These are phyloP conservation scores for Tethya wilhelma DNA, from an alignment of 37 sponge, comb jelly and placozoan genomes.

Conservation along the genomic window DNA sequence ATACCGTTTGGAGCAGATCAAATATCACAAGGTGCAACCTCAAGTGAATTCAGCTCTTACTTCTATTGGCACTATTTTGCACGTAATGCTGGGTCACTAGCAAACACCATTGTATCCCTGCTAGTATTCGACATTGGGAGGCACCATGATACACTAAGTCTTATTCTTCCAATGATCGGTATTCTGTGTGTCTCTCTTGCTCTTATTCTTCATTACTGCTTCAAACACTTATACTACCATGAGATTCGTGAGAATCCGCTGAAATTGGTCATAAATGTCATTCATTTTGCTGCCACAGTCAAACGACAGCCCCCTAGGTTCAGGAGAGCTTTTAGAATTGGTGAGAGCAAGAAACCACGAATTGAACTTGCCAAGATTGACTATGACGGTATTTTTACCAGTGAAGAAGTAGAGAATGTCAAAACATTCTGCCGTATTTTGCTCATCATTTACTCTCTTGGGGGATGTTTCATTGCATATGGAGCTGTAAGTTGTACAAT, in stretches of 20 bases:
- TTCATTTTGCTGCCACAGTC: conserved; percentile 30
- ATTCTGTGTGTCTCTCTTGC: background rate
- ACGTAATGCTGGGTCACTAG: conserved; percentile 5
- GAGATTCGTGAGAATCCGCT: conserved; percentile 24
- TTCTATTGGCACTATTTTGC: conserved; percentile 47
- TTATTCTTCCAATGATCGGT: no score
- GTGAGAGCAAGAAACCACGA: conserved; percentile 32
- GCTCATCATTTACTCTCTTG: conserved; percentile 30
- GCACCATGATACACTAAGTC: no score
- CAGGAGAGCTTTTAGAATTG: conserved; percentile 45
- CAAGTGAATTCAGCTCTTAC: conserved; percentile 49
- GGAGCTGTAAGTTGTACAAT: conserved; percentile 35
- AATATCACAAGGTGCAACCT: conserved; percentile 36
- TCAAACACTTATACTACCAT: conserved; percentile 20
- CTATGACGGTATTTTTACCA: conserved; percentile 47
- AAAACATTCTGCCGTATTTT: conserved; percentile 41
- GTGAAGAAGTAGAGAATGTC: conserved; percentile 56
- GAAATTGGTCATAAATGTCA: conserved; percentile 28
- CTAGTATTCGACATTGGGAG: no score
- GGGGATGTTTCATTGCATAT: conserved; percentile 14
- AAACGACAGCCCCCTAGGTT: conserved; percentile 30
- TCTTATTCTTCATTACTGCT: conserved; percentile 16
- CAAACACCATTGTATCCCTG: no score
- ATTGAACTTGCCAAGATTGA: conserved; percentile 56
- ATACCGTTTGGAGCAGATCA: conserved; percentile 58